Evolutionary conservation across 2,797 vertebrate species (phyloP).

Genomic region (Darevskia mixta): DNA sequence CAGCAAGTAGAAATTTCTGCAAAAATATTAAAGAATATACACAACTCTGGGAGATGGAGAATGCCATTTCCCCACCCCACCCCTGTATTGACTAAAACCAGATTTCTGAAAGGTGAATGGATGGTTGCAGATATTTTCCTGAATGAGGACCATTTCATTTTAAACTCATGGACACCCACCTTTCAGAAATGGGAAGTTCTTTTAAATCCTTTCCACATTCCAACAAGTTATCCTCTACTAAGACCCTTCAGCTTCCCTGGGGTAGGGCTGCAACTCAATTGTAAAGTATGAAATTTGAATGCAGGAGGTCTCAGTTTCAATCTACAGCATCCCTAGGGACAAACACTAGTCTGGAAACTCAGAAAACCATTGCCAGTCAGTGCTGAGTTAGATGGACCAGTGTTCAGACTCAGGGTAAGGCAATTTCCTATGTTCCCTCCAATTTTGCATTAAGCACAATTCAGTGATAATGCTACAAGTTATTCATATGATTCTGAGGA

Average conservation of each 20-base stretch:
- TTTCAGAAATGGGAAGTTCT: background rate
- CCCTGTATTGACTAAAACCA: background rate
- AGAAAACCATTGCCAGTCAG: too few relatives aligned
- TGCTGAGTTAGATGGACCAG: too few relatives aligned
- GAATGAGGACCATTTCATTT: background rate
- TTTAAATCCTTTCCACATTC: background rate
- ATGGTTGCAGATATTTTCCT: background rate
- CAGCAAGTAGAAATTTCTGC: too few relatives aligned
- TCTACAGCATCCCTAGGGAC: too few relatives aligned
- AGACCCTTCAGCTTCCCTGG: too few relatives aligned
- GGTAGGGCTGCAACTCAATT: too few relatives aligned
- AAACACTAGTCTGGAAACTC: too few relatives aligned
- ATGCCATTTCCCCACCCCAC: background rate
- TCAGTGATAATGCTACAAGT: background rate
- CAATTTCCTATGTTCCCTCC: too few relatives aligned
- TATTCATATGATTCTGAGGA: background rate
- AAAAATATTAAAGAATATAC: too few relatives aligned
- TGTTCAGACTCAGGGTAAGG: too few relatives aligned
- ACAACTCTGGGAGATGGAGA: background rate
- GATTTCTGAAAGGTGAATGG: background rate
- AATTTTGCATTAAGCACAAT: background rate
- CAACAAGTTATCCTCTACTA: background rate
- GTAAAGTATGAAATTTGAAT: too few relatives aligned
- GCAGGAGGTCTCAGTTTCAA: too few relatives aligned
- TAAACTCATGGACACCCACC: background rate